These are phyloP conservation scores for Ormyrus thymus DNA, from an alignment of 2,888 invertebrate species.

Conservation along the genomic window DNA sequence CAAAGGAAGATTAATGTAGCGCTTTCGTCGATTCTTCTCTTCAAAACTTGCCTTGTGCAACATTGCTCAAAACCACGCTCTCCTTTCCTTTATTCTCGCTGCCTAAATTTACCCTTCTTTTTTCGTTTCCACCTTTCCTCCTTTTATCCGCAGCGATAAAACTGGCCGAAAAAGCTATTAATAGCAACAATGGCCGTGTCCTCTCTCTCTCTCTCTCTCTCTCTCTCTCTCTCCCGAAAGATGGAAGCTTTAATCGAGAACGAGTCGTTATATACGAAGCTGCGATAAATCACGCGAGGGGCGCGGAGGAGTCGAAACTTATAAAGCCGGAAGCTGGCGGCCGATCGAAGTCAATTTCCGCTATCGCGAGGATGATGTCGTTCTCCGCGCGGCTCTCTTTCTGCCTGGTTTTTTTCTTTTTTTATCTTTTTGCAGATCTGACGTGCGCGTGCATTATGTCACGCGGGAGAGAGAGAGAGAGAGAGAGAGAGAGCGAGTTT, in stretches of 20 bases:
- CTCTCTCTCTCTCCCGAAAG: too few species aligned
- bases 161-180: neutral
- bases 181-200: neutral
- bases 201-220: too few species aligned
- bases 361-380: neutral
- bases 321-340: neutral
- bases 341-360: slow-evolving; percentile 41
- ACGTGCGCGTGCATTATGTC: too few species aligned
- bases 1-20: too few species aligned
- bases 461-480: too few species aligned
- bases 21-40: too few species aligned
- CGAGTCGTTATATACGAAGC: neutral
- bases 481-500: neutral
- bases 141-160: neutral
- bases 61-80: neutral
- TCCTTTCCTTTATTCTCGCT: slow-evolving; percentile 31
- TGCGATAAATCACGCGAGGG: slow-evolving; percentile 29
- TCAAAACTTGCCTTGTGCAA: too few species aligned
- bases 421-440: too few species aligned
- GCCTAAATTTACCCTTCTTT: neutral
- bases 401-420: too few species aligned
- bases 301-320: slow-evolving; percentile 1
- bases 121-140: neutral
- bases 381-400: too few species aligned
- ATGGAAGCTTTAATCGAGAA: slow-evolving; percentile 11